Conservation (phyloP, 2,888 invertebrate genomes). For the Rambutsinella grinnellia region DNA sequence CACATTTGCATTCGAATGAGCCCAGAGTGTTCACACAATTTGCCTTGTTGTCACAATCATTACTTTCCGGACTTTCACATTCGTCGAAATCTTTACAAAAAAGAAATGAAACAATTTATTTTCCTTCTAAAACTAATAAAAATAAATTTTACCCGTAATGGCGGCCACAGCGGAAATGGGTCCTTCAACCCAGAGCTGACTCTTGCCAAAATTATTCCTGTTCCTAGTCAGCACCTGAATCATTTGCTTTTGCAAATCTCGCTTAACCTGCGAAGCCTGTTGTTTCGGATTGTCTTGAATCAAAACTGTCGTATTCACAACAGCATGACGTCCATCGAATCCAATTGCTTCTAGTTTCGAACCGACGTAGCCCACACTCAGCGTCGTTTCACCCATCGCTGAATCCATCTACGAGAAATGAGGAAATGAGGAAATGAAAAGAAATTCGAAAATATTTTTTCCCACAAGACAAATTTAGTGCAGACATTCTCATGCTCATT, state of each 20-base stretch:
- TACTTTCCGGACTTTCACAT: slow-evolving; percentile 83
- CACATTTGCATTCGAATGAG: slow-evolving; percentile 83
- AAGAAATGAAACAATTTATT: slow-evolving; percentile 20
- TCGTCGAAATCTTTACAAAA: slow-evolving; percentile 83
- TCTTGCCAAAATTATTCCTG: slow-evolving; percentile 90
- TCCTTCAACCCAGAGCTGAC: slow-evolving; percentile 85
- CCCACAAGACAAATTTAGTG: no score
- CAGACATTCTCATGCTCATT: no score
- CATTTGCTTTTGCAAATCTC: slow-evolving; percentile 86
- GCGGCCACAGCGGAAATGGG: slow-evolving; percentile 62
- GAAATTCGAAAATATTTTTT: slow-evolving; percentile 1
- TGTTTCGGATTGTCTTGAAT: slow-evolving; percentile 84
- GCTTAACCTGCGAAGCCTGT: slow-evolving; percentile 76
- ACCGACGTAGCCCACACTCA: slow-evolving; percentile 87
- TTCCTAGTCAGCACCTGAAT: slow-evolving; percentile 85
- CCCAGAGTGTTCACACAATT: slow-evolving; percentile 87
- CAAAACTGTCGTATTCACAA: slow-evolving; percentile 87
- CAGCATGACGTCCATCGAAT: slow-evolving; percentile 74
- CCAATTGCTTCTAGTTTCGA: slow-evolving; percentile 79
- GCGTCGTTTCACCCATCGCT: slow-evolving; percentile 92
- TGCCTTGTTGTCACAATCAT: slow-evolving; percentile 87
- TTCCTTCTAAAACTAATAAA: background rate
- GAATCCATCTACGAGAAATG: slow-evolving; percentile 80
- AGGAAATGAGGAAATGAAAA: background rate
- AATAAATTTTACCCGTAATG: slow-evolving; percentile 52